Evolutionary conservation across 2,888 invertebrate species (phyloP).

Genomic region (Fabriciana adippe): DNA sequence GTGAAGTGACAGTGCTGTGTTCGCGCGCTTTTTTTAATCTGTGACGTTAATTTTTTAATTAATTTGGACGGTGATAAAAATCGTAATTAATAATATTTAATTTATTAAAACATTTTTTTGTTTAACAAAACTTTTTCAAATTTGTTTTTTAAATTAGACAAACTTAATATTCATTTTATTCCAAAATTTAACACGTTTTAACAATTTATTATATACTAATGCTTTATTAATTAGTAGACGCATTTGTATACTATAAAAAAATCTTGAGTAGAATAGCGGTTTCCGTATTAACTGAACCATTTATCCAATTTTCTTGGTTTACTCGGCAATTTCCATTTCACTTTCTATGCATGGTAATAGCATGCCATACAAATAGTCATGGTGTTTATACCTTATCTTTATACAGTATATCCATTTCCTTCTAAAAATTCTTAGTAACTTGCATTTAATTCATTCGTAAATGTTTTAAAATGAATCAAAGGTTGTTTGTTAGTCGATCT

Average conservation of each 20-base stretch:
- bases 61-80: not conserved
- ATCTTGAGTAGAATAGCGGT: slow-evolving; percentile 16
- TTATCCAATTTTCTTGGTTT: slow-evolving; percentile 45
- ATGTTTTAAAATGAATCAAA: too few relatives aligned
- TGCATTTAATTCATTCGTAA: not conserved
- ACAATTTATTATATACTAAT: too few relatives aligned
- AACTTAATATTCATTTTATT: too few relatives aligned
- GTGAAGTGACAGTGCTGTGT: slow-evolving; percentile 46
- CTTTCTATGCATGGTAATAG: slow-evolving; percentile 45
- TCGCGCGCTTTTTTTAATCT: slow-evolving; percentile 19
- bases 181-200: too few relatives aligned
- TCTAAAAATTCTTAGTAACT: not conserved
- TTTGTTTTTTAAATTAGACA: too few relatives aligned
- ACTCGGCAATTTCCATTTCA: slow-evolving; percentile 54
- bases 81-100: not conserved
- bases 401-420: not conserved
- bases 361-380: slow-evolving; percentile 23
- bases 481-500: too few relatives aligned
- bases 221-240: not conserved
- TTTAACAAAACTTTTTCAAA: too few relatives aligned
- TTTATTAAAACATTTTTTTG: too few relatives aligned
- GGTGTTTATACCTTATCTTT: slow-evolving; percentile 14
- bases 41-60: slow-evolving; percentile 8
- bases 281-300: slow-evolving; percentile 36
- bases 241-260: not conserved